A percentile compares a stretch with the other conserved stretches of the same genome.
phyloP scores from a whole-genome alignment of 2,797 vertebrate species.

The Antennarius maculatus region DNA sequence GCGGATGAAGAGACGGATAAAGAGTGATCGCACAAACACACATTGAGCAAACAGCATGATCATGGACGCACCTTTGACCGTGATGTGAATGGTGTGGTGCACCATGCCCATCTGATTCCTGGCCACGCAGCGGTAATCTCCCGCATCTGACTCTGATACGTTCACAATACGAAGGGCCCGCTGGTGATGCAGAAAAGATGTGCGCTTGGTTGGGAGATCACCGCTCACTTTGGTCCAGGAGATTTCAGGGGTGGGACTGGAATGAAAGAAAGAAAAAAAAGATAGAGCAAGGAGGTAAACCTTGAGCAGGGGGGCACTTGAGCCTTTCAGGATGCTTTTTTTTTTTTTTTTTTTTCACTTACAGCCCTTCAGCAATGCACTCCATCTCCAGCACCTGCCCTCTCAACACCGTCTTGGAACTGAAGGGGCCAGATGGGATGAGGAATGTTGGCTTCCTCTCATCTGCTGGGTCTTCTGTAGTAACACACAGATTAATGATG shows the following conservation, averaged over 20 bases:
- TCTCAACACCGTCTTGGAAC: slow-evolving; percentile 89
- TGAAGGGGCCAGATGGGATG: slow-evolving; percentile 85
- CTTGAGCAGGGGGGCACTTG: slow-evolving; percentile 31
- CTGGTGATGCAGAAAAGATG: slow-evolving; percentile 87
- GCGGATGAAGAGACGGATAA: slow-evolving; percentile 14
- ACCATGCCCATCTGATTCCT: slow-evolving; percentile 84
- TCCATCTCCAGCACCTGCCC: slow-evolving; percentile 92
- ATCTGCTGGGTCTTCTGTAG: slow-evolving; percentile 85
- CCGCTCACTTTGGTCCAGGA: slow-evolving; percentile 92
- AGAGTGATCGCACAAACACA: slow-evolving; percentile 7
- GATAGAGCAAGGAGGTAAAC: slow-evolving; percentile 14
- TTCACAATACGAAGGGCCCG: slow-evolving; percentile 91
- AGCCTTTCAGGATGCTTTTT: slow-evolving; percentile 14
- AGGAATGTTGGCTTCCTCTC: slow-evolving; percentile 89
- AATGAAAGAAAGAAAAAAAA: slow-evolving; percentile 1
- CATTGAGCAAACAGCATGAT: slow-evolving; percentile 6
- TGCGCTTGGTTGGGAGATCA: slow-evolving; percentile 85
- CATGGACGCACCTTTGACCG: slow-evolving; percentile 88
- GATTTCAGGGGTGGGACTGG: slow-evolving; percentile 91
- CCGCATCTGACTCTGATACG: slow-evolving; percentile 91
- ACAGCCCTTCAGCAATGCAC: slow-evolving; percentile 97
- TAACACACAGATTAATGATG: slow-evolving; percentile 29
- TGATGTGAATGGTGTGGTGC: slow-evolving; percentile 89
- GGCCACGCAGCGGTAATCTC: slow-evolving; percentile 93
- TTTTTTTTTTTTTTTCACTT: slow-evolving; percentile 71